Base-by-base conservation (phyloP, 2,888 invertebrate species). In the Hedya salicella region DNA sequence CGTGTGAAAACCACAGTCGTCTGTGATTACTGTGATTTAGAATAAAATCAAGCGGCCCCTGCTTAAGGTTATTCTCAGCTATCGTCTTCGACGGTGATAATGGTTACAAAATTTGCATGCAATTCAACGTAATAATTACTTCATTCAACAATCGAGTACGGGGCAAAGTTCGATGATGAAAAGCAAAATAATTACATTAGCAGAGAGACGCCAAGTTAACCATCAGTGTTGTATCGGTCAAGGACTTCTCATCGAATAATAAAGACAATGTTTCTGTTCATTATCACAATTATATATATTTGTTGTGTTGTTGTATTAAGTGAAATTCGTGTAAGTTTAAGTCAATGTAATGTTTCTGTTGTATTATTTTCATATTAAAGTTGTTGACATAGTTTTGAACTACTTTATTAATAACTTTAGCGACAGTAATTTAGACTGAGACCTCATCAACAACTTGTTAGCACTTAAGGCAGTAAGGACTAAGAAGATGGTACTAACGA, bases 21-120 rank as follows among this genome's bases (percentile, higher is more conserved):
- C 25, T 11, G 30, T 30, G 16, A 19, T 19, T 30, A 30, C 8
- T 1, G 16, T 9, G 6, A 11, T 2, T 53, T 42, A 13, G 3
- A 44, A 25, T 36, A 30, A 44, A 32, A 25, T 1, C 56, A 42
- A 8, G 14, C 14, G 21, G 14, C 5, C 36, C 44, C 53, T 21
- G 14, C 42, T 11, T 32, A 42, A 40, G 13, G 11, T 44, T 62
- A 46, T 48, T 21, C 13, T 6, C 44, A 44, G 16, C 17, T 13
- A n/a, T 11, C 44, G 56, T 16, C 56, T 57, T 17, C 14, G 32
- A 19, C 30, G 19, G 32, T 19, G 25, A 32, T 64, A 64, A 50
- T 56, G 50, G 49, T 25, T 60, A 59, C 25, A 49, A 49, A 49
- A 64, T 59, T 59, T 25, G 30, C 65, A 46, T 53, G 30, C 21